phyloP scores from a whole-genome alignment of 2,113 vertebrate species.

The Cyprinus carpio region DNA sequence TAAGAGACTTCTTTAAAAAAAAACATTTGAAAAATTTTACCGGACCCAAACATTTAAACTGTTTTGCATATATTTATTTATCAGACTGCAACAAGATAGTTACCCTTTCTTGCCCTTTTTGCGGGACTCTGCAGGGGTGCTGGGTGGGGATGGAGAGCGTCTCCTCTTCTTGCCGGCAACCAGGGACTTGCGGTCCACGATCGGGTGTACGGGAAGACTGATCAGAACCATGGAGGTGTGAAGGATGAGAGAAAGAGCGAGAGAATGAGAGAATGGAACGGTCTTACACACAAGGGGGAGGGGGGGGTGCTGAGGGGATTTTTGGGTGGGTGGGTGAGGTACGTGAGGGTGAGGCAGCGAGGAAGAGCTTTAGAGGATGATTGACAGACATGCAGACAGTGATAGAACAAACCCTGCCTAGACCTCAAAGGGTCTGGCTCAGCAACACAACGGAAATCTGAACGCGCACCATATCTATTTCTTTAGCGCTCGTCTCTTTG shows the following conservation, averaged over 20 bases:
- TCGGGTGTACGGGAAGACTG: constrained; percentile 95
- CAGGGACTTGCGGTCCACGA: constrained; percentile 90
- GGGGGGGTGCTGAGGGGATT: constrained; percentile 39
- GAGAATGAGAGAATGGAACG: no score
- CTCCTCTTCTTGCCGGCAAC: constrained; percentile 89
- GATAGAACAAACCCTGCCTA: constrained; percentile 35
- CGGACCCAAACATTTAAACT: neutral
- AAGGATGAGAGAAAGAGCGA: no score
- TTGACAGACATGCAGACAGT: constrained; percentile 51
- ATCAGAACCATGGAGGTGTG: constrained; percentile 69
- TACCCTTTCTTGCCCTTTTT: constrained; percentile 97
- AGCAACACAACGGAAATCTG: neutral
- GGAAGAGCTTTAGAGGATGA: constrained; percentile 69
- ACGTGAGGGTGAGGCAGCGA: constrained; percentile 47
- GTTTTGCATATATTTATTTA: neutral
- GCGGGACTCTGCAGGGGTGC: constrained; percentile 86
- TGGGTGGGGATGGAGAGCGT: constrained; percentile 92
- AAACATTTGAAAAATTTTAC: neutral
- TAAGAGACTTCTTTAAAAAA: neutral
- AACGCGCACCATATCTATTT: neutral
- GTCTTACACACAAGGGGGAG: constrained; percentile 67
- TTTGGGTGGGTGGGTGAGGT: neutral
- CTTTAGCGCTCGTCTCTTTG: neutral
- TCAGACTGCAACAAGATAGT: constrained; percentile 35
- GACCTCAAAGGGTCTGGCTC: neutral